phyloP scores from a whole-genome alignment of 2,113 vertebrate genomes.

The Leucopsar rothschildi region DNA sequence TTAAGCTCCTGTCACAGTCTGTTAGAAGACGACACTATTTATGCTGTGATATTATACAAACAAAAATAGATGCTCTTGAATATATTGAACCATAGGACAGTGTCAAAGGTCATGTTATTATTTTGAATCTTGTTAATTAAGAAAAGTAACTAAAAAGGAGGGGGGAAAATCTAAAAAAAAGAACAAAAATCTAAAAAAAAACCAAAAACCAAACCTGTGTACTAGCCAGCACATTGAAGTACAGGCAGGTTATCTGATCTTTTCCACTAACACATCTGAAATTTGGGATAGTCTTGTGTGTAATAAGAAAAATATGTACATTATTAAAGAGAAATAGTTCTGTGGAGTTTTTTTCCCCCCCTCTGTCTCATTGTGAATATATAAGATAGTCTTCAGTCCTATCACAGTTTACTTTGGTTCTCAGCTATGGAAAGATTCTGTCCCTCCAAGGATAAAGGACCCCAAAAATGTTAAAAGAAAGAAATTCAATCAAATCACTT shows the following conservation, averaged over 20 bases:
- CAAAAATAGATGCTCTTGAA: constrained; percentile 27
- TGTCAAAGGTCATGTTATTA: background rate
- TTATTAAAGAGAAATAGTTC: background rate
- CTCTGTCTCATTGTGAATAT: background rate
- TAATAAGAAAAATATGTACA: background rate
- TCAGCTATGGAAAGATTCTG: background rate
- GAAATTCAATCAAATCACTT: background rate
- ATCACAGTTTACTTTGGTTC: background rate
- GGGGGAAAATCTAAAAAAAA: background rate
- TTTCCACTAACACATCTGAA: background rate
- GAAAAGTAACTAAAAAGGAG: background rate
- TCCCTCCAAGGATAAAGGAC: background rate
- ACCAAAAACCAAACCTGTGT: background rate
- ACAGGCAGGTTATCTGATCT: background rate
- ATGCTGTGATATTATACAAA: constrained; percentile 12
- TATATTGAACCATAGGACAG: background rate
- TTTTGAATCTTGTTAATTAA: constrained; percentile 36
- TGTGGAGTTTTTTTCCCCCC: background rate
- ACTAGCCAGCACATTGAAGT: background rate
- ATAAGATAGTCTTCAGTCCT: background rate
- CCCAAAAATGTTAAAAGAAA: background rate
- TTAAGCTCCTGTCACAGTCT: constrained; percentile 51
- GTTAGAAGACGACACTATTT: constrained; percentile 26
- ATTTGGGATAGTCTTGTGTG: background rate
- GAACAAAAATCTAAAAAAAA: background rate